phyloP scores from a whole-genome alignment of 2,888 invertebrate species.

The Acholoe squamosa region DNA sequence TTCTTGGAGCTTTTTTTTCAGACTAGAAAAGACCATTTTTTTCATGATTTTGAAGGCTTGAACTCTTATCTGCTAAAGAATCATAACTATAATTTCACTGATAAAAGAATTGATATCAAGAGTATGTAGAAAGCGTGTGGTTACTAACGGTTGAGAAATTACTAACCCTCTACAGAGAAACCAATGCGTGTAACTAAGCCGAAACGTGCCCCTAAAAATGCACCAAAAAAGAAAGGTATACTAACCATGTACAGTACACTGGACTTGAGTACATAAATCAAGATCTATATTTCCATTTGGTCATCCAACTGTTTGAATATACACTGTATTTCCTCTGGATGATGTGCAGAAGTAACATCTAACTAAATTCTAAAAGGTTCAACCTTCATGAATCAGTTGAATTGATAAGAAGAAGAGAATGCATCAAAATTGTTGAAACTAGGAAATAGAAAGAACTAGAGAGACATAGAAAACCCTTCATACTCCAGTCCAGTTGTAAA shows the following conservation, averaged over 20 bases:
- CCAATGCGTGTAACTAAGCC: constrained; percentile 30
- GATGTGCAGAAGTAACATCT: too few relatives aligned
- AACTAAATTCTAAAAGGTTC: too few relatives aligned
- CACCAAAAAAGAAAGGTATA: constrained; percentile 55
- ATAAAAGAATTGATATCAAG: too few relatives aligned
- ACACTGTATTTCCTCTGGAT: background rate
- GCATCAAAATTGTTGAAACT: too few relatives aligned
- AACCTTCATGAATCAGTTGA: too few relatives aligned
- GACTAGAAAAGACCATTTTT: too few relatives aligned
- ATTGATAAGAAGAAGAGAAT: too few relatives aligned
- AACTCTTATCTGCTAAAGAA: too few relatives aligned
- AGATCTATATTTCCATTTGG: background rate
- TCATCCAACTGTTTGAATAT: background rate
- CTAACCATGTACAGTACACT: background rate
- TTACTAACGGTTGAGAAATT: background rate
- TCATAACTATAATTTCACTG: too few relatives aligned
- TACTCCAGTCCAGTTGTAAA: background rate
- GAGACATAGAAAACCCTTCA: background rate
- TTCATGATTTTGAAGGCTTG: too few relatives aligned
- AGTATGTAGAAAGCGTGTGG: too few relatives aligned
- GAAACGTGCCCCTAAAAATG: constrained; percentile 46
- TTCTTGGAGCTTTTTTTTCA: too few relatives aligned
- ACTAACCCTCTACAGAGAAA: constrained; percentile 2
- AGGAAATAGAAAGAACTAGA: background rate
- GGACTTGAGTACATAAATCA: background rate